phyloP scores from a whole-genome alignment of 2,888 invertebrate genomes.

The Trisateles emortualis region DNA sequence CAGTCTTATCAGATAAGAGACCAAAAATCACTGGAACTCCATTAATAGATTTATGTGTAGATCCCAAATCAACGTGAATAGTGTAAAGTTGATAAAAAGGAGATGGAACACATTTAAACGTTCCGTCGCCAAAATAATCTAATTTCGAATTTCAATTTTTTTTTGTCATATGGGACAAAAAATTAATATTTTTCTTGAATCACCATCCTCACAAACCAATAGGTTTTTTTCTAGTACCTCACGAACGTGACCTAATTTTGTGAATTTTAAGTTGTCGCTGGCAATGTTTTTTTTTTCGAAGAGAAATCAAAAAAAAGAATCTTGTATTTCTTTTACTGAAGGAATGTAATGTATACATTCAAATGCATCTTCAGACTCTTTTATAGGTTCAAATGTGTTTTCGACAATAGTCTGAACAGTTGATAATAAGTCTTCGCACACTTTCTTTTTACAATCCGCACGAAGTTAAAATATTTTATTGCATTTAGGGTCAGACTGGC shows the following conservation, averaged over 20 bases:
- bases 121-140: conserved; percentile 11
- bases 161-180: not conserved
- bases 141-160: not conserved
- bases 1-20: not conserved
- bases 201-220: not conserved
- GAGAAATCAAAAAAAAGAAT: too few relatives aligned
- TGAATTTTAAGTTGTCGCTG: not conserved
- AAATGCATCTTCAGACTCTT: too few relatives aligned
- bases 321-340: too few relatives aligned
- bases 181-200: not conserved
- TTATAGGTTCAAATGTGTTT: too few relatives aligned
- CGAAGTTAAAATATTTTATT: too few relatives aligned
- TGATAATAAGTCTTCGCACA: too few relatives aligned
- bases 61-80: not conserved
- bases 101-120: conserved; percentile 1
- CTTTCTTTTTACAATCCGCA: too few relatives aligned
- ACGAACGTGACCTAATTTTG: not conserved
- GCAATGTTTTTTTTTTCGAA: too few relatives aligned
- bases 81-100: not conserved
- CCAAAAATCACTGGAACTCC: not conserved
- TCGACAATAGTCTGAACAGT: too few relatives aligned
- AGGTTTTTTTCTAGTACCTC: not conserved
- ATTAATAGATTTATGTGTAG: not conserved
- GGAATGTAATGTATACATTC: too few relatives aligned
- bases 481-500: too few relatives aligned